phyloP scores from a whole-genome alignment of 2,113 vertebrate species.

The Lepidothrix coronata region DNA sequence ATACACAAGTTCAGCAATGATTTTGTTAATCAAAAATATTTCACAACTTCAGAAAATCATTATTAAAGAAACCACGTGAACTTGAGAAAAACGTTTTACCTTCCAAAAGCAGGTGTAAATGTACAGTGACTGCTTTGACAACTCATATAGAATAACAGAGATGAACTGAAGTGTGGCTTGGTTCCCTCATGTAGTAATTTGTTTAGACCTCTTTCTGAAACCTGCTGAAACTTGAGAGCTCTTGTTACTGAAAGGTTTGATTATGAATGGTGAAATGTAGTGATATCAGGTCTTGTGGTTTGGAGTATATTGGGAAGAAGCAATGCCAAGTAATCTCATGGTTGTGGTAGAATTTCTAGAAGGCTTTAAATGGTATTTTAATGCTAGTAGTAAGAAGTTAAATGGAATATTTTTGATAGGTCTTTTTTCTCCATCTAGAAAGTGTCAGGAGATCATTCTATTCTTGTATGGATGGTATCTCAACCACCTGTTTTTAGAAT shows the following conservation, averaged over 20 bases:
- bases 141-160: neutral
- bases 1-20: neutral
- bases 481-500: neutral
- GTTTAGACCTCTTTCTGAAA: neutral
- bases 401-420: neutral
- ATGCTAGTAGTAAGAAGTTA: neutral
- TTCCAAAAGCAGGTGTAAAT: neutral
- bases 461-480: neutral
- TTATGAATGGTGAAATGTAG: neutral
- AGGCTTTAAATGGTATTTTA: neutral
- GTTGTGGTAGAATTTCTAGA: neutral
- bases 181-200: neutral
- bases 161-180: neutral
- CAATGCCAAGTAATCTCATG: neutral
- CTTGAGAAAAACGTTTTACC: neutral
- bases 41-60: neutral
- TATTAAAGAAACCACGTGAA: neutral
- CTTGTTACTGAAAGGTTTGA: neutral
- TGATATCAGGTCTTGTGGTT: neutral
- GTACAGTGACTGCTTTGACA: neutral
- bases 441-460: neutral
- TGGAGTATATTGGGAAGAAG: neutral
- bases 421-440: neutral
- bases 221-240: neutral
- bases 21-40: neutral